Evolutionary conservation across 37 sponge, comb jelly and placozoan genomes (phyloP), one percentile per base, ranked within the genome.

Genomic region (Ephydatia muelleri): DNA sequence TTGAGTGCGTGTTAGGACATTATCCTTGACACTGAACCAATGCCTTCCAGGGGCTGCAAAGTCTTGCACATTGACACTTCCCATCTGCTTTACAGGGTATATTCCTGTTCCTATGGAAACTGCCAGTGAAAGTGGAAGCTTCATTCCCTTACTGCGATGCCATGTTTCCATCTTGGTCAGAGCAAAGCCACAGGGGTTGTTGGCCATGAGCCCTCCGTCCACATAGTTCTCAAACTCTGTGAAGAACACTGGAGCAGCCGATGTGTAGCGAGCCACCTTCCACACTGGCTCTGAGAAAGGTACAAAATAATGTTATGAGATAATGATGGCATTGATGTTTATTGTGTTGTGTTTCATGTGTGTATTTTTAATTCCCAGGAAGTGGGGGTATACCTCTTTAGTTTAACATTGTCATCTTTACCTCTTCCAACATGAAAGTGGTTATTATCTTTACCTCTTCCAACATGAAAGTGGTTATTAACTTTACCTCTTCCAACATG

Each of bases 191-290:
- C 90, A 85, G 33, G 90, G 90, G 27, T 91, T 91, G 72, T 91
- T 91, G 76, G 92, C 92, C 68, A 84, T 26, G 0, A 91, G 76
- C 19, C 83, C 87, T 29, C 87, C 92, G 80, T 87, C 88, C 39
- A 91, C 88, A 49, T 91, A 91, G 81, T 91, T 79, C 32, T 78
- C 88, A 40, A 77, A 76, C 78, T 87, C 79, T 27, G 75, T 80
- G 88, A 91, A 87, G 66, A 47, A 80, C 49, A 79, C 72, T 6
- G 92, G 92, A 27, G 92, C 84, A 49, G 88, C 88, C 21, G 80
- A 57, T 9, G 84, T 83, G 78, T 83, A 83, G 65, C 84, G 37
- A 23, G 84, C 88, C 29, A 83, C 92, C 80, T 83, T 91, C 84
- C 87, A 86, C 32, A 91, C 76, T 4, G 87, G 82, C n/a, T 85